Evolutionary conservation across 2,113 vertebrate species (phyloP).

Genomic region (Pluvianellus socialis): DNA sequence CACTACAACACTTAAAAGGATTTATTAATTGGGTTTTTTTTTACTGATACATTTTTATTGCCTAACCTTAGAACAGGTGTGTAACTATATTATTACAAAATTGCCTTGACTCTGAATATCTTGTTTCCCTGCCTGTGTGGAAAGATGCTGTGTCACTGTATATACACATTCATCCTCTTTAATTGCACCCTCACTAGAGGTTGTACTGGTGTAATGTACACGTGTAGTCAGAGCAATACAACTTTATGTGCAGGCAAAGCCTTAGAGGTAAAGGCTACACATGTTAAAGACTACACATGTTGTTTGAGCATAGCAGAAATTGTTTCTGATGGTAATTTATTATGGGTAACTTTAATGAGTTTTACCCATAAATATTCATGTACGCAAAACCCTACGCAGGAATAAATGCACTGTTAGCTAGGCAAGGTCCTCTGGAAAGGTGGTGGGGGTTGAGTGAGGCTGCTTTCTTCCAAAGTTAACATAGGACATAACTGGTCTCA

Average conservation of each 20-base stretch:
- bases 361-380: not conserved
- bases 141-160: not conserved
- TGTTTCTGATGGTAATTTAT: not conserved
- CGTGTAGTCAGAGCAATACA: fast-evolving
- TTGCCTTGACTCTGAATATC: not conserved
- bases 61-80: not conserved
- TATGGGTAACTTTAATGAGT: not conserved
- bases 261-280: not conserved
- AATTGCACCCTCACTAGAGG: not conserved
- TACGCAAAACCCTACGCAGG: not conserved
- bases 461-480: not conserved
- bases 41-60: not conserved
- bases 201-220: not conserved
- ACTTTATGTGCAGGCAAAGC: not conserved
- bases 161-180: not conserved
- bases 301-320: not conserved
- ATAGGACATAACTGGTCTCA: not conserved
- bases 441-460: not conserved
- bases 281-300: fast-evolving
- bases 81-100: not conserved
- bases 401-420: not conserved
- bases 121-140: not conserved
- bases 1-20: not conserved
- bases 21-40: not conserved
- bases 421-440: not conserved